Conservation (phyloP, 1,140 invertebrate species). For the Danaus melanippus region DNA sequence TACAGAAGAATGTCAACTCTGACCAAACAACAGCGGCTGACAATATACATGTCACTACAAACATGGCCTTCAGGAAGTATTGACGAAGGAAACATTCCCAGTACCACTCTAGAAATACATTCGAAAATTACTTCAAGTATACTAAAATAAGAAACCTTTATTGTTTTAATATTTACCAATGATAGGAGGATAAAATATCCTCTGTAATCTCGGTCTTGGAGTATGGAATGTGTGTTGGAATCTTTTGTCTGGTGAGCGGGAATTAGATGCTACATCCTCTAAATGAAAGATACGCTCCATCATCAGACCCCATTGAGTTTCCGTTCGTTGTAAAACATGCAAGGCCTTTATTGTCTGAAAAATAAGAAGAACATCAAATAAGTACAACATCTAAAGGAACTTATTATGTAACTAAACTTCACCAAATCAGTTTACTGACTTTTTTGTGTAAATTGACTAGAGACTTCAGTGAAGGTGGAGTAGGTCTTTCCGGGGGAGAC, state of each 20-base stretch:
- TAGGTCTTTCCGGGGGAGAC: constrained; percentile 77
- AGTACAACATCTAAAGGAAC: constrained; percentile 9
- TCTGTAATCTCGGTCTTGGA: constrained; percentile 70
- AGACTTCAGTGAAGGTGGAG: constrained; percentile 84
- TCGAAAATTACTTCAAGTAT: constrained; percentile 3
- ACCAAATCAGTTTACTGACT: constrained; percentile 26
- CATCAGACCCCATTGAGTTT: constrained; percentile 93
- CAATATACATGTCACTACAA: constrained; percentile 83
- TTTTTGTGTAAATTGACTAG: constrained; percentile 83
- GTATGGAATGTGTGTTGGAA: constrained; percentile 86
- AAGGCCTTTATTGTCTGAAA: constrained; percentile 86
- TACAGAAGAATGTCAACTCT: constrained; percentile 97
- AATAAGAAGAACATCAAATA: not conserved
- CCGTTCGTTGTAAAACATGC: constrained; percentile 90
- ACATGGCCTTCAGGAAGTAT: constrained; percentile 82
- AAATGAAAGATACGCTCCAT: constrained; percentile 85
- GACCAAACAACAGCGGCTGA: constrained; percentile 97
- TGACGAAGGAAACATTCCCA: constrained; percentile 90
- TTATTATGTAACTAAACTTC: not conserved
- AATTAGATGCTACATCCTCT: constrained; percentile 91
- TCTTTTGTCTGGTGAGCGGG: constrained; percentile 79
- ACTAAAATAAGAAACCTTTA: constrained; percentile 2
- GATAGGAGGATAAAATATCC: constrained; percentile 77
- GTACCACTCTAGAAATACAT: constrained; percentile 87
- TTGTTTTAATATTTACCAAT: constrained; percentile 70